Evolutionary conservation across 1,140 invertebrate genomes (phyloP).

Genomic region (Drosophila nannoptera): DNA sequence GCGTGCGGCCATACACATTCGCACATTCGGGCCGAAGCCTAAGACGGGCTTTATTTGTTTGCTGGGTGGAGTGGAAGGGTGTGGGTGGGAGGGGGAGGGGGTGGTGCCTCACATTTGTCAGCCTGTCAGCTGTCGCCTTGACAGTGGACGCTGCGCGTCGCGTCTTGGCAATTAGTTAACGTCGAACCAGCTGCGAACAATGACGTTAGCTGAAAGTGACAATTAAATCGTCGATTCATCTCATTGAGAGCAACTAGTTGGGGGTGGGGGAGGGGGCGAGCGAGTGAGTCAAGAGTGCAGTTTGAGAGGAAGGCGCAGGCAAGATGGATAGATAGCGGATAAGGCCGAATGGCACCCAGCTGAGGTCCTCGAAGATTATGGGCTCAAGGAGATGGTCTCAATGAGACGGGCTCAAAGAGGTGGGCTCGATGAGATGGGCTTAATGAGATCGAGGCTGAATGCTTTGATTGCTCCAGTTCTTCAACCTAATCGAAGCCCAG

Average conservation of each 20-base stretch:
- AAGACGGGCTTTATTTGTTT: conserved; percentile 24
- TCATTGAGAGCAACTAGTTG: conserved; percentile 6
- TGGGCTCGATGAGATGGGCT: no score
- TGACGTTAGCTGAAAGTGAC: conserved; percentile 26
- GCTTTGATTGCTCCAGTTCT: no score
- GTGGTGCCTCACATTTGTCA: conserved; percentile 55
- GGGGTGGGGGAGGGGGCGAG: not conserved
- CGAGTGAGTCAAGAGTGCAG: conserved; percentile 9
- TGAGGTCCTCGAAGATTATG: no score
- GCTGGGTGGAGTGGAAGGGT: not conserved
- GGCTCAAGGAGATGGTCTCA: no score
- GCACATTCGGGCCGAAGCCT: conserved; percentile 24
- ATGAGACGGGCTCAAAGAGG: no score
- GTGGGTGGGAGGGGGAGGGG: not conserved
- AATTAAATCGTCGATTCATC: conserved; percentile 30
- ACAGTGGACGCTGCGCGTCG: conserved; percentile 33
- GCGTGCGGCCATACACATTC: conserved; percentile 26
- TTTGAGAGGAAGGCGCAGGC: no score
- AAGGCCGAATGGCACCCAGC: no score
- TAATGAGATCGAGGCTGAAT: no score
- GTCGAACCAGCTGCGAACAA: conserved; percentile 52
- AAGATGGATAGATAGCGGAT: no score
- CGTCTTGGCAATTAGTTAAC: conserved; percentile 70
- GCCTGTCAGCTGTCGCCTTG: conserved; percentile 30
- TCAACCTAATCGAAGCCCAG: no score